Evolutionary conservation across 1,140 invertebrate genomes (phyloP).

Genomic region (Wasmannia auropunctata): DNA sequence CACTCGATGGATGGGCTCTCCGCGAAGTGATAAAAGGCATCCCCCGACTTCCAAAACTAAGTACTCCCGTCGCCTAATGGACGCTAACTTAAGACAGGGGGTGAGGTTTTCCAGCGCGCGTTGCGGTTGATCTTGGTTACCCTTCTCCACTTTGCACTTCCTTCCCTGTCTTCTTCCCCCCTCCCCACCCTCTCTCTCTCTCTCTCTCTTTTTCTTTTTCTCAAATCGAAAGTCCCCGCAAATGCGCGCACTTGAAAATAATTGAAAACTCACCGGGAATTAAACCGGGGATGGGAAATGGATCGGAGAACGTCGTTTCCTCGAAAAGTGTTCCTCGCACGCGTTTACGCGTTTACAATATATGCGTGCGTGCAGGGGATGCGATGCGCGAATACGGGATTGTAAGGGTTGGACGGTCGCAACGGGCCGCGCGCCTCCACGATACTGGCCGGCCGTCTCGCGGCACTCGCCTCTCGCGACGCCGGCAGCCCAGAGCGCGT

Average conservation of each 20-base stretch:
- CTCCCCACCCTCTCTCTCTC: background rate
- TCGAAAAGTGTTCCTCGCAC: background rate
- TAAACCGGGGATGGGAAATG: background rate
- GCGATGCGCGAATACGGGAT: background rate
- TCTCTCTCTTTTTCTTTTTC: background rate
- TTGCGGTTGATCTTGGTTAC: background rate
- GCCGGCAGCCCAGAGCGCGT: constrained; percentile 72
- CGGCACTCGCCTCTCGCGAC: constrained; percentile 70
- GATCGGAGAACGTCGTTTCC: background rate
- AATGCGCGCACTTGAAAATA: constrained; percentile 4
- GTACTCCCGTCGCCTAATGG: constrained; percentile 28
- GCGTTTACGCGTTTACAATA: background rate
- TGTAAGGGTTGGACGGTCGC: constrained; percentile 61
- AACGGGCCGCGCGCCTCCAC: constrained; percentile 74
- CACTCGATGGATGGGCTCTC: background rate
- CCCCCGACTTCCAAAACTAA: background rate
- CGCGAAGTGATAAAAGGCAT: background rate
- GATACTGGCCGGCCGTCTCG: constrained; percentile 71
- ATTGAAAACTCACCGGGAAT: constrained; percentile 57
- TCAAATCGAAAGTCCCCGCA: background rate
- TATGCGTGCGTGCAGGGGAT: background rate
- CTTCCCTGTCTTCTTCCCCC: background rate
- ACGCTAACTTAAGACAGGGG: background rate
- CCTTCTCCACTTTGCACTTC: background rate
- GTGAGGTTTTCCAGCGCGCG: constrained; percentile 1